phyloP scores from a whole-genome alignment of 30 jellyfish, hydroid and myxozoan species.

The Turritopsis rubra region DNA sequence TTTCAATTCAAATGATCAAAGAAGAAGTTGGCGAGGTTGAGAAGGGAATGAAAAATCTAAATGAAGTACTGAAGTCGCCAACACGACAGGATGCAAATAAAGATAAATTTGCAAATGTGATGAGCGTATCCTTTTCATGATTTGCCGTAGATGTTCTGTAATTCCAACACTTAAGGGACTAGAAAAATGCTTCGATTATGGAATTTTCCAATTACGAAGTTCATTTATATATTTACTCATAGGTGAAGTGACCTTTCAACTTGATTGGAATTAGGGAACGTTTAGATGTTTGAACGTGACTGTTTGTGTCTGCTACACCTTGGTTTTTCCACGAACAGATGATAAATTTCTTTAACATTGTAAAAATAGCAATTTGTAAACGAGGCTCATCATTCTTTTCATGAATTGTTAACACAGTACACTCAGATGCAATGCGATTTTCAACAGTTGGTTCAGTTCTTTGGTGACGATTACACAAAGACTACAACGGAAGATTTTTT shows the following conservation, averaged over 20 bases:
- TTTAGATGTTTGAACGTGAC: too few relatives aligned
- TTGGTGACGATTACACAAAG: constrained; percentile 52
- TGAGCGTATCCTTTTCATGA: constrained; percentile 70
- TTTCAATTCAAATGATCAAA: constrained; percentile 78
- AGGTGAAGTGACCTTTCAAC: too few relatives aligned
- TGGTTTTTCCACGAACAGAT: too few relatives aligned
- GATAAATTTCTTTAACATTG: constrained; percentile 39
- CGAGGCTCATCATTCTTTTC: constrained; percentile 65
- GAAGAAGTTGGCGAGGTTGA: constrained; percentile 66
- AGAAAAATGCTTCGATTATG: too few relatives aligned
- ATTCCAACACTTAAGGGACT: too few relatives aligned
- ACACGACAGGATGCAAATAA: constrained; percentile 20
- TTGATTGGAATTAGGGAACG: too few relatives aligned
- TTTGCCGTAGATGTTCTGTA: too few relatives aligned
- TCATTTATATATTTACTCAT: too few relatives aligned
- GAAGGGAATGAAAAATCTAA: constrained; percentile 72
- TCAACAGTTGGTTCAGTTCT: constrained; percentile 57
- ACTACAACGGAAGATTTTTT: constrained; percentile 84
- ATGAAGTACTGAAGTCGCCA: constrained; percentile 40
- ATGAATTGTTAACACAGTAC: constrained; percentile 50
- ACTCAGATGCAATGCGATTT: constrained; percentile 71
- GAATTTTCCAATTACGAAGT: too few relatives aligned
- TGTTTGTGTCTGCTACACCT: too few relatives aligned
- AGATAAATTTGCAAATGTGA: constrained; percentile 50
- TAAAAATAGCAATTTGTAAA: constrained; percentile 41